These are phyloP conservation scores for Cactoblastis cactorum DNA, from an alignment of 2,888 invertebrate genomes.

Conservation along the genomic window DNA sequence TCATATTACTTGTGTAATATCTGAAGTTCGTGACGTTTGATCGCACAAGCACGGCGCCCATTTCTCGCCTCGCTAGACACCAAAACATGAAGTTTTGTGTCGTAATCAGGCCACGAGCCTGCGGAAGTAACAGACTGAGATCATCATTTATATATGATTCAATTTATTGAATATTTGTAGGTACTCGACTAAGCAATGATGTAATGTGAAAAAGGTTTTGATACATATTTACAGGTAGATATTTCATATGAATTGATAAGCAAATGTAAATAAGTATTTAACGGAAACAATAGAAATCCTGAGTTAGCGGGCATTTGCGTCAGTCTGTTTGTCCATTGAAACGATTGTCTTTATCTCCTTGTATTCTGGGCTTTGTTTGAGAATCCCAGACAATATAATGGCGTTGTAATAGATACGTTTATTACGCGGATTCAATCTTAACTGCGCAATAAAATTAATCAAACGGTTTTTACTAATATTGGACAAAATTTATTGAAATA, in stretches of 20 bases:
- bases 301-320: neutral
- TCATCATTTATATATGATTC: neutral
- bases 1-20: neutral
- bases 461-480: no score
- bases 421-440: neutral
- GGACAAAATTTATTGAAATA: no score
- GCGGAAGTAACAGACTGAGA: neutral
- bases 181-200: no score
- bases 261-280: neutral
- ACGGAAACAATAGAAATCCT: neutral
- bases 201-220: no score
- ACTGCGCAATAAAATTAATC: no score
- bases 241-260: no score
- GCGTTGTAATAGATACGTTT: neutral
- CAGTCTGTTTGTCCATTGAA: neutral
- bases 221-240: no score
- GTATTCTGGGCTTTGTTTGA: slow-evolving; percentile 4
- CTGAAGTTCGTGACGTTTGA: neutral
- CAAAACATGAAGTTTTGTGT: neutral
- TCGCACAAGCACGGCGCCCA: neutral
- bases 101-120: slow-evolving; percentile 1
- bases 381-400: neutral
- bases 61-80: neutral
- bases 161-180: neutral
- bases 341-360: neutral